These are phyloP conservation scores for Naso thynnoides DNA, from an alignment of 2,797 vertebrate genomes.

Conservation along the genomic window DNA sequence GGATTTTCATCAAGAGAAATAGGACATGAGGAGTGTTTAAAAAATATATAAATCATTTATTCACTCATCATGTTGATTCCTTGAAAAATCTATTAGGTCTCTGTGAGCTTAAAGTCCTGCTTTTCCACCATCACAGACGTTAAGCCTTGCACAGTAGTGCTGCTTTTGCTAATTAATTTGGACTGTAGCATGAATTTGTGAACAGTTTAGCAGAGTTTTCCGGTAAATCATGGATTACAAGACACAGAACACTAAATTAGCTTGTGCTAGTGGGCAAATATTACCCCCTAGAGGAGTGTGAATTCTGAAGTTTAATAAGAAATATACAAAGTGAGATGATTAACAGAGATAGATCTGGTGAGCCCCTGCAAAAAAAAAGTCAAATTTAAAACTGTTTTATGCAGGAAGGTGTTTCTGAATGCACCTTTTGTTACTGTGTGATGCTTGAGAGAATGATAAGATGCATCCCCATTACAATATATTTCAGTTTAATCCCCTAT, in stretches of 20 bases:
- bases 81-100: conserved; percentile 38
- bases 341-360: conserved; percentile 1
- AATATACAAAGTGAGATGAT: neutral
- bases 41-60: conserved; percentile 42
- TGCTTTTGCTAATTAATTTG: conserved; percentile 40
- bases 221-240: conserved; percentile 18
- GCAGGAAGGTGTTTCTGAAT: conserved; percentile 9
- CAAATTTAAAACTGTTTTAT: conserved; percentile 5
- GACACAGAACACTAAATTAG: conserved; percentile 19
- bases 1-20: conserved; percentile 40
- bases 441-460: conserved; percentile 12
- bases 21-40: conserved; percentile 19
- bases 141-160: conserved; percentile 8
- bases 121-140: conserved; percentile 29
- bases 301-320: conserved; percentile 5
- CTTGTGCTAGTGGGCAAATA: neutral
- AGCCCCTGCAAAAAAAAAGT: neutral
- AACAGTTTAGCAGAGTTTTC: conserved; percentile 1
- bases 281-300: neutral
- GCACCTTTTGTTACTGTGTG: neutral
- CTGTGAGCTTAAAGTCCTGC: conserved; percentile 32
- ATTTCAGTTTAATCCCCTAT: conserved; percentile 11
- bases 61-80: conserved; percentile 43
- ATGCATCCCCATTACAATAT: conserved; percentile 3
- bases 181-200: conserved; percentile 25